A percentile compares a stretch with the other conserved stretches of the same genome.
Evolutionary conservation across 2,113 vertebrate species (phyloP).

Genomic region (Proterorhinus semilunaris): DNA sequence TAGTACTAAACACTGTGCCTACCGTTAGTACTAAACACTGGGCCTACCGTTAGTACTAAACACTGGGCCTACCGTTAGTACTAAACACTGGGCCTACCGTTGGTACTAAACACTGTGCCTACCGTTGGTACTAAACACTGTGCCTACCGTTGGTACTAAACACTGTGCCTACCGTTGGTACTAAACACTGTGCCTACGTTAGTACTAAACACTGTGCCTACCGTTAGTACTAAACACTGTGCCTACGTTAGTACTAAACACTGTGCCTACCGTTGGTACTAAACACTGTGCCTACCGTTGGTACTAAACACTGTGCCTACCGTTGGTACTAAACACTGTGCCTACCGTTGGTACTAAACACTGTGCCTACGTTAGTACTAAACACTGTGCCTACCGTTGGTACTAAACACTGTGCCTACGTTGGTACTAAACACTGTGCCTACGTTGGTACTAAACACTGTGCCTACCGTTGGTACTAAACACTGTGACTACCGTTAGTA

Average conservation of each 20-base stretch:
- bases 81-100: background rate
- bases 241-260: slow-evolving; percentile 30
- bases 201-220: background rate
- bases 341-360: slow-evolving; percentile 22
- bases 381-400: background rate
- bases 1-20: slow-evolving; percentile 23
- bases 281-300: background rate
- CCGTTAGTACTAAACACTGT: slow-evolving; percentile 33
- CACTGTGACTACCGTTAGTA: slow-evolving; percentile 47
- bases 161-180: background rate
- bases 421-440: background rate
- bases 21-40: background rate
- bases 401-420: background rate
- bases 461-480: background rate
- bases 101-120: slow-evolving; percentile 36
- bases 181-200: background rate
- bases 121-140: slow-evolving; percentile 26
- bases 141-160: background rate
- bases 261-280: background rate
- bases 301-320: background rate
- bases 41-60: background rate
- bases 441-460: background rate
- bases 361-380: slow-evolving; percentile 37
- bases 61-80: background rate
- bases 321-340: background rate